phyloP scores from a whole-genome alignment of 2,888 invertebrate species.

The Chrysodeixis includens region DNA sequence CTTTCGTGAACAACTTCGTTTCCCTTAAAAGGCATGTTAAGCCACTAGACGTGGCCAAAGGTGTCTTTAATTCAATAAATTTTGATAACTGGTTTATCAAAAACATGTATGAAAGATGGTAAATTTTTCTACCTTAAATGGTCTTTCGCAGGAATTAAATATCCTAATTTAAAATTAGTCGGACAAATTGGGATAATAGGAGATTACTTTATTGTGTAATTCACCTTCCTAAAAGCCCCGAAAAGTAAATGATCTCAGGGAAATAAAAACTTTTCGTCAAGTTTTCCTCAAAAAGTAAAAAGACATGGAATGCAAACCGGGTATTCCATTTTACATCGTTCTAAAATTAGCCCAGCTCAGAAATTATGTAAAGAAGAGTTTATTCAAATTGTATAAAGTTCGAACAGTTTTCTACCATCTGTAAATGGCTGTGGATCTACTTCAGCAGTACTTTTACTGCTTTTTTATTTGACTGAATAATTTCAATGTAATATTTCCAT shows the following conservation, averaged over 20 bases:
- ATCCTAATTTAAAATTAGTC: too few relatives aligned
- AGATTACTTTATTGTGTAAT: too few relatives aligned
- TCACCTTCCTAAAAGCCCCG: too few relatives aligned
- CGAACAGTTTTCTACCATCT: conserved; percentile 6
- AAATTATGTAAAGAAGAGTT: conserved; percentile 1
- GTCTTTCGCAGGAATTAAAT: too few relatives aligned
- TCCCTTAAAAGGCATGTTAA: background rate
- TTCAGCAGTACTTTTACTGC: background rate
- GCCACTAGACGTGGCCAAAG: background rate
- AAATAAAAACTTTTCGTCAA: background rate
- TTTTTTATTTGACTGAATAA: background rate
- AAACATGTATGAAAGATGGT: too few relatives aligned
- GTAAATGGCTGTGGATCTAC: background rate
- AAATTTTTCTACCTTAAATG: too few relatives aligned
- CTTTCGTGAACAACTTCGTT: too few relatives aligned
- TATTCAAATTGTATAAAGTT: conserved; percentile 5
- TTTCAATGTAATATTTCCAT: conserved; percentile 11
- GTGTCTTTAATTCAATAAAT: too few relatives aligned
- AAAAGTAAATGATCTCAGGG: too few relatives aligned
- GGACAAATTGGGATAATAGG: too few relatives aligned
- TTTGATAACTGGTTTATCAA: too few relatives aligned
- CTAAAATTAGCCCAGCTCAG: background rate
- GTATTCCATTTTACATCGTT: background rate
- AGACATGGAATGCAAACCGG: background rate
- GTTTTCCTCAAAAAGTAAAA: background rate